Base-by-base conservation (phyloP, 2,797 vertebrate species). In the Pogonophryne albipinna region DNA sequence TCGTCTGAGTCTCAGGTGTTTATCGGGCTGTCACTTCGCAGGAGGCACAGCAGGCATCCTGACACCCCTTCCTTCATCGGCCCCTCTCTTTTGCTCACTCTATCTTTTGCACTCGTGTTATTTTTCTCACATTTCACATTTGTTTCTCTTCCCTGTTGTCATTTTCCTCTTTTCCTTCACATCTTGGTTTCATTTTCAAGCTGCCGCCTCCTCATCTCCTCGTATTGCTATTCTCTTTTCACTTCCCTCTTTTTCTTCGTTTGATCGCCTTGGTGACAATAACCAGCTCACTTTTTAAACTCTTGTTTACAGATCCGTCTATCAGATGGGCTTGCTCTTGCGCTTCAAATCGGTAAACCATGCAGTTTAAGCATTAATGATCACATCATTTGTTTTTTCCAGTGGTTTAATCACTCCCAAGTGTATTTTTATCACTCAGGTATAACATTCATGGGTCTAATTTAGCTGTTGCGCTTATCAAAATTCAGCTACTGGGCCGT, bases 1-100 rank as follows among this genome's bases (percentile, higher is more conserved):
- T 86, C 53, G 57, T 66, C 80, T 78, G 87, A 87, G 89, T 87
- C 91, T 91, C 92, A 93, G 91, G 90, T 94, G 92, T 92, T 93
- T 90, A 87, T 87, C 70, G 51, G 80, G 70, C 76, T 87, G 85
- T 89, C 84, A 81, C 80, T 84, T 83, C 20, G 20, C 79, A 71
- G 89, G 86, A 87, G 74, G 76, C 83, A 79, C 78, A 78, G 85
- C 81, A 80, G 74, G 76, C 59, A 14, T 64, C 23, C 3, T 27
- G 23, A 27, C 50, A 64, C 75, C 31, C 51, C 45, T 77, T 74
- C 82, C 71, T 80, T 76, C 67, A 50, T 70, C 34, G 31, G 52
- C 27, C 34, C 31, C 16, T 79, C 51, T 74, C 38, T 49, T 60
- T 52, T 51, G 12, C 58, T 56, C 67, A 31, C 41, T 59, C 53